Evolutionary conservation across 2,113 vertebrate genomes (phyloP), one percentile per base, ranked within the genome.

Genomic region (Empidonax traillii): DNA sequence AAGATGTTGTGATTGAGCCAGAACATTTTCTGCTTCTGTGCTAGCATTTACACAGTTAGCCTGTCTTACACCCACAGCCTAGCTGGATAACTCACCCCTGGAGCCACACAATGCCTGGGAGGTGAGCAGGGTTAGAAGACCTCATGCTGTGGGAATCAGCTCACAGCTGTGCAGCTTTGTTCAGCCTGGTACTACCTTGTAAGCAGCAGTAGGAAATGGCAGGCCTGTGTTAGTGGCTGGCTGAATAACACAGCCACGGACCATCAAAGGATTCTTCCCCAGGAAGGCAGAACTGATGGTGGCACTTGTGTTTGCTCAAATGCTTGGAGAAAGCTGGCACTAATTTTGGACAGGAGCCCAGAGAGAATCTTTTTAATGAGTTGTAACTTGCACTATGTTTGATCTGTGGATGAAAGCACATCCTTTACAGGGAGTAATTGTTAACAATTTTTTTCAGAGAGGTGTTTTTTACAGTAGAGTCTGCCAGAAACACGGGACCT

Each of bases 311-410:
- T 96, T 97, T 96, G 49, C 71, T 88, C 72, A 97, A 79, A 59
- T 6, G 18, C 37, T 91, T 47, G 59, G 44, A 91, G 87, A 85
- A 94, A 95, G 68, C 67, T 93, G 90, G 63, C 76, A 77, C 18
- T 63, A 78, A 62, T 84, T 77, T 90, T 94, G 87, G 85, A 94
- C 33, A 67, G 46, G 16, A 91, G 74, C 87, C 79, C 75, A 66
- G 89, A 68, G 41, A 93, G 24, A 85, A 84, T 76, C 63, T 72
- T 76, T 94, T 84, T 94, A 95, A 94, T 91, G 93, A 92, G 49
- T 79, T 92, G 55, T 63, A 75, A 69, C 51, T 94, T 92, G 72
- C 21, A 47, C 43, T 94, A 81, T 90, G 91, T 94, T 85, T 94
- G 69, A 90, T 91, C 61, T 31, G 2, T 65, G 93, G 85, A 90